A percentile compares a stretch with the other conserved stretches of the same genome.
Evolutionary conservation across 2,888 invertebrate species (phyloP).

Genomic region (Papilio demoleus): DNA sequence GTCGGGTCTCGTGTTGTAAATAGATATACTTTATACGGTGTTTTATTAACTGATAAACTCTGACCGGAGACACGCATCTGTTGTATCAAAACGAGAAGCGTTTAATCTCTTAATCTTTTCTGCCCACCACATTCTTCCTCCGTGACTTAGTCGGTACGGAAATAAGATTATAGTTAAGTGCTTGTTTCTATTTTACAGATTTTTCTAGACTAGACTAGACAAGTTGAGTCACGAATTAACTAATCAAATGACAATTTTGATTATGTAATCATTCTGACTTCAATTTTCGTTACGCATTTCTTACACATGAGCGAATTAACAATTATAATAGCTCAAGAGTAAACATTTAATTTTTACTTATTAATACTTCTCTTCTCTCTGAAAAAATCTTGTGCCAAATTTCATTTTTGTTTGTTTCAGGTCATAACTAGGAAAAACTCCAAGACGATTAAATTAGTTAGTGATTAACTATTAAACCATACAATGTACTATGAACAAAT

Average conservation of each 20-base stretch:
- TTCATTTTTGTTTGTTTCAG: constrained; percentile 46
- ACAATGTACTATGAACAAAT: neutral
- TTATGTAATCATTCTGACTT: no score
- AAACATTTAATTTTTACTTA: no score
- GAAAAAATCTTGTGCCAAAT: neutral
- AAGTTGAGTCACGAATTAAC: neutral
- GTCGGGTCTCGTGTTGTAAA: constrained; percentile 33
- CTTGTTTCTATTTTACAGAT: constrained; percentile 39
- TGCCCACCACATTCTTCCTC: constrained; percentile 29
- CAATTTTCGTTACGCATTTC: no score
- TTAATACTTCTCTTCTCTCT: no score
- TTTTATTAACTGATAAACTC: constrained; percentile 41
- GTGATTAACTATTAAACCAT: neutral
- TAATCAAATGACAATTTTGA: neutral
- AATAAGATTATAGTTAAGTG: constrained; percentile 35
- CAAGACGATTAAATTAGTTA: neutral
- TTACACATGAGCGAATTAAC: no score
- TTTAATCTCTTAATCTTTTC: constrained; percentile 40
- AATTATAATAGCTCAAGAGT: no score
- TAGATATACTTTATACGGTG: constrained; percentile 34
- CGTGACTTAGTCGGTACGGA: constrained; percentile 27
- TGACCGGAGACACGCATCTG: constrained; percentile 38
- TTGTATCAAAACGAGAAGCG: constrained; percentile 37
- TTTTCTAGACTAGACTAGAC: neutral
- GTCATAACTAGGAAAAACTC: constrained; percentile 8